A percentile compares a stretch with the other conserved stretches of the same genome.
These are phyloP conservation scores for Drosophila neonasuta DNA, from an alignment of 2,888 invertebrate genomes.

Conservation along the genomic window DNA sequence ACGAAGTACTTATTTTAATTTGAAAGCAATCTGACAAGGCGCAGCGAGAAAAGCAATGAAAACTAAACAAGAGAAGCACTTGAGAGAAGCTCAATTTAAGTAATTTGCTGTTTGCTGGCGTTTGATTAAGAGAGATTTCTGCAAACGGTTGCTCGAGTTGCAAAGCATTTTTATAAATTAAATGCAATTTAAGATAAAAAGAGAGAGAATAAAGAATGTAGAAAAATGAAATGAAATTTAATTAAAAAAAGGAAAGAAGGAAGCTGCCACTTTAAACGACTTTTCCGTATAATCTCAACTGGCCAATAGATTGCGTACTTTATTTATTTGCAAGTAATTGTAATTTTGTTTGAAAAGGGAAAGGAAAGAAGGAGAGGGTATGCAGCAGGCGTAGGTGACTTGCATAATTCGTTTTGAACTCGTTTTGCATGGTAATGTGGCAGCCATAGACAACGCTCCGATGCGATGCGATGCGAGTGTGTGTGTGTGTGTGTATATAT, in stretches of 20 bases:
- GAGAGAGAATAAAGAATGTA: too few relatives aligned
- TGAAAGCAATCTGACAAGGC: not conserved
- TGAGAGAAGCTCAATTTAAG: not conserved
- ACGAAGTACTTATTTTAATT: conserved; percentile 4
- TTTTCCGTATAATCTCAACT: not conserved
- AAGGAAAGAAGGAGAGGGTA: conserved; percentile 24
- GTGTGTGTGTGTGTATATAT: not conserved
- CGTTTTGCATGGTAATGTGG: conserved; percentile 52
- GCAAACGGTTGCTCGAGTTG: not conserved
- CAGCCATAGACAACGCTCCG: conserved; percentile 33
- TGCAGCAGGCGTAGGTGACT: conserved; percentile 14
- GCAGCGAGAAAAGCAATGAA: not conserved
- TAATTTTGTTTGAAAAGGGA: conserved; percentile 1
- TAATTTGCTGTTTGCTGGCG: not conserved
- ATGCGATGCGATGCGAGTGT: not conserved
- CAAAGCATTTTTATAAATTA: not conserved
- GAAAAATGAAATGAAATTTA: too few relatives aligned
- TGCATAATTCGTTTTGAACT: conserved; percentile 29
- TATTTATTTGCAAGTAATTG: conserved; percentile 6
- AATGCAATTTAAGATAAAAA: not conserved
- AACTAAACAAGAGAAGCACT: not conserved
- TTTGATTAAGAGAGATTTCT: not conserved
- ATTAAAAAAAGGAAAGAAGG: too few relatives aligned
- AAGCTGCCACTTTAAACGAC: not conserved
- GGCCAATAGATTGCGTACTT: not conserved